These are phyloP conservation scores for Avahi laniger DNA, from an alignment of 2,797 vertebrate genomes.

Conservation along the genomic window DNA sequence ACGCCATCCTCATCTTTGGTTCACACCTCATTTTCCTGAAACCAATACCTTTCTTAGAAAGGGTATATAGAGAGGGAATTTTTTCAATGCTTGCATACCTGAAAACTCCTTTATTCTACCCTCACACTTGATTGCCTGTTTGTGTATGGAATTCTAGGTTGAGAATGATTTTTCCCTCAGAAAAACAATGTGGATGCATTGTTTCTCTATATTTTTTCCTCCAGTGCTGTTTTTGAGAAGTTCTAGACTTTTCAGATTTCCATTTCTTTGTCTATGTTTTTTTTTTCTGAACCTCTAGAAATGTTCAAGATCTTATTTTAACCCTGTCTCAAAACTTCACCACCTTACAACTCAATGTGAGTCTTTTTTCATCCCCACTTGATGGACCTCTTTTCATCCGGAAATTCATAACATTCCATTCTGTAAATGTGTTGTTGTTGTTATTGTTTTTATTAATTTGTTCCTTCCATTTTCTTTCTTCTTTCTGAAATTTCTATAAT, in stretches of 20 bases:
- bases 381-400: not conserved
- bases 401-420: not conserved
- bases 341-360: not conserved
- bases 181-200: not conserved
- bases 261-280: not conserved
- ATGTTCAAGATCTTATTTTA: not conserved
- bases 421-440: not conserved
- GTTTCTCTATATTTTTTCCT: not conserved
- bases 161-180: not conserved
- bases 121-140: not conserved
- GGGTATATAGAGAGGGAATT: not conserved
- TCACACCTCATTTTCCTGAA: not conserved
- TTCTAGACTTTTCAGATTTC: not conserved
- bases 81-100: not conserved
- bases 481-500: not conserved
- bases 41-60: not conserved
- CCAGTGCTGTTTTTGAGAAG: not conserved
- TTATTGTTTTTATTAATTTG: not conserved
- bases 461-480: not conserved
- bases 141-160: not conserved
- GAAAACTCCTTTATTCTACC: not conserved
- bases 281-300: not conserved
- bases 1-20: not conserved
- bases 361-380: not conserved
- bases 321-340: not conserved